Evolutionary conservation across 1,140 invertebrate species (phyloP).

Genomic region (Diachasma alloeum): DNA sequence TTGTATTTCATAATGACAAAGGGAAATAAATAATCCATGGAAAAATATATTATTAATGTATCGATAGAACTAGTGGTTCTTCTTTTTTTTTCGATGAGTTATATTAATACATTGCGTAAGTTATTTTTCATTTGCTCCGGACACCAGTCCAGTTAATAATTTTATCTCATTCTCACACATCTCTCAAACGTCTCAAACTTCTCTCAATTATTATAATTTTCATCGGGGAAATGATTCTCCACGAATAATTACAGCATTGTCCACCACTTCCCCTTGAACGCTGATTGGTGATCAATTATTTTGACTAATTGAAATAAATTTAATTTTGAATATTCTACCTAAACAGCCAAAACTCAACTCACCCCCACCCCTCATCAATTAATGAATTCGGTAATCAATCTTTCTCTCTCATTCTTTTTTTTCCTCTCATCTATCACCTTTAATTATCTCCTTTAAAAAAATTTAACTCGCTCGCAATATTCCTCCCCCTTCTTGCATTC

Average conservation of each 20-base stretch:
- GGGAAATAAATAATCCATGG: constrained; percentile 46
- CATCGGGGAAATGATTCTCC: background rate
- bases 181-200: no score
- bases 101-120: constrained; percentile 45
- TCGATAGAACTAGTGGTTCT: constrained; percentile 37
- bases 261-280: background rate
- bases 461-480: constrained; percentile 16
- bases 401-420: constrained; percentile 19
- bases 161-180: background rate
- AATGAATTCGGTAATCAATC: constrained; percentile 6
- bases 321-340: background rate
- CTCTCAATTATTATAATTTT: background rate
- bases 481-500: constrained; percentile 23
- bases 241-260: background rate
- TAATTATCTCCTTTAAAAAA: constrained; percentile 22
- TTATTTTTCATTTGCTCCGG: constrained; percentile 22
- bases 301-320: background rate
- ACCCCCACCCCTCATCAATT: constrained; percentile 9
- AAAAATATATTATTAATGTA: constrained; percentile 51
- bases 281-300: background rate
- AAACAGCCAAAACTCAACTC: background rate
- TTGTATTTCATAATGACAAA: constrained; percentile 10
- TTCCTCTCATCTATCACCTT: constrained; percentile 12
- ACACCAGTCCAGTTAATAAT: background rate
- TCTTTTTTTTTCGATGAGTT: constrained; percentile 26